Evolutionary conservation across 2,113 vertebrate species (phyloP).

Genomic region (Haemorhous mexicanus): DNA sequence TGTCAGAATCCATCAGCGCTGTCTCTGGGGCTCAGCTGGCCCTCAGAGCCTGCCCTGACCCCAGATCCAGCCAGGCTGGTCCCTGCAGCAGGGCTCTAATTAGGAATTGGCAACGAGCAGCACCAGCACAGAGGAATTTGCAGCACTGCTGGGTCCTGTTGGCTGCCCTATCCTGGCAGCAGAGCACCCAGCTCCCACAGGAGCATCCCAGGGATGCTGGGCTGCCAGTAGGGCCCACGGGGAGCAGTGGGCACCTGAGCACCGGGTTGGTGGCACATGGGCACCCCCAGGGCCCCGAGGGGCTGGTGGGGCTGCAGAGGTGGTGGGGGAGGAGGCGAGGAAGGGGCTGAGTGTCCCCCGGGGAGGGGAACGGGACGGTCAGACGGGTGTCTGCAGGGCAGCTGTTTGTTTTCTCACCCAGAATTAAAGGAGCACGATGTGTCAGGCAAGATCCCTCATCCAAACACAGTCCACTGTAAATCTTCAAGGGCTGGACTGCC

Average conservation of each 20-base stretch:
- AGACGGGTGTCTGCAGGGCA: background rate
- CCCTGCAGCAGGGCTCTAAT: background rate
- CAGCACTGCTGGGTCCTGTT: rapidly evolving
- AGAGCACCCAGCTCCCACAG: background rate
- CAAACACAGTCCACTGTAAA: background rate
- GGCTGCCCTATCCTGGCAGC: background rate
- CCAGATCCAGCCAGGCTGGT: background rate
- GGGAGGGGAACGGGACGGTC: rapidly evolving
- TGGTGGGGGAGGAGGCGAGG: rapidly evolving
- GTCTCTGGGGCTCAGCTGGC: background rate
- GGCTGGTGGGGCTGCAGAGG: rapidly evolving
- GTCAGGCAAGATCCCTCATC: background rate
- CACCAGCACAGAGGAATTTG: background rate
- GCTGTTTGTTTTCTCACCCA: background rate
- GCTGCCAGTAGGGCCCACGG: rapidly evolving
- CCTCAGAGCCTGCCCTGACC: conserved; percentile 19
- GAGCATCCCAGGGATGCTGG: background rate
- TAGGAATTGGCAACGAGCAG: background rate
- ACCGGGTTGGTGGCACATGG: rapidly evolving
- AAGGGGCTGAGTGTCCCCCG: rapidly evolving
- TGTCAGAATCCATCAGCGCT: conserved; percentile 60
- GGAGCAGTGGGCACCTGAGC: background rate
- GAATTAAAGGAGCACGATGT: background rate
- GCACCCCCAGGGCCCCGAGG: rapidly evolving
- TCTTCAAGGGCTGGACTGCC: background rate